Base-by-base conservation (phyloP, 2,113 vertebrate genomes). In the Pipra filicauda region DNA sequence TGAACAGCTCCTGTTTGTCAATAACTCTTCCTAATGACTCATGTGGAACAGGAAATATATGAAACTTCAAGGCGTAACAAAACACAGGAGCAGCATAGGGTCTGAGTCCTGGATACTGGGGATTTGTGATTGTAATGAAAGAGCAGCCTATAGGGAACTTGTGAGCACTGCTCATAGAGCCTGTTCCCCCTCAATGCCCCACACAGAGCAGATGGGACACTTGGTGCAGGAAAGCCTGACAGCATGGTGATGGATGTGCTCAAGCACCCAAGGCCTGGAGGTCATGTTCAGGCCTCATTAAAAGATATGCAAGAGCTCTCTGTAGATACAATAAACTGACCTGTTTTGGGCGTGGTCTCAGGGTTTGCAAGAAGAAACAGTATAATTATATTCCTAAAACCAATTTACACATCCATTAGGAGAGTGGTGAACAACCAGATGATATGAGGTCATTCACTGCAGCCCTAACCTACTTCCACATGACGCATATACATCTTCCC, bases 1-100 rank as follows among this genome's bases (percentile, higher is more conserved):
- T 96, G 91, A 96, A 93, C 95, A 95, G 91, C 57, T 95, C 90
- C 94, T 87, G 89, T 96, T 97, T 95, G 96, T 96, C 93, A 97
- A 97, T 97, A 97, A 95, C 89, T 93, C 85, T 95, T 97, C 72
- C 89, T 96, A 96, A 94, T 92, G 89, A 94, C 67, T 95, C 52
- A 39, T 82, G 71, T 84, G 93, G 37, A 97, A 93, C 66, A 87
- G 65, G 44, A 74, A 93, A 84, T 59, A 80, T 43, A 65, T 74
- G 85, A 75, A 95, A 91, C 88, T 93, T 93, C 91, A 93, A 96
- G 93, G 94, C 15, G 0, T n/a, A 91, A 78, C 72, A 96, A 91
- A 71, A 9, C 30, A 73, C 18, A 57, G 23, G 15, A 95, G 30
- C 44, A 71, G 37, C 27, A 41, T 35, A 33, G 24, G 64, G 91